Evolutionary conservation across 2,888 invertebrate species (phyloP).

Genomic region (Cinara cedri): DNA sequence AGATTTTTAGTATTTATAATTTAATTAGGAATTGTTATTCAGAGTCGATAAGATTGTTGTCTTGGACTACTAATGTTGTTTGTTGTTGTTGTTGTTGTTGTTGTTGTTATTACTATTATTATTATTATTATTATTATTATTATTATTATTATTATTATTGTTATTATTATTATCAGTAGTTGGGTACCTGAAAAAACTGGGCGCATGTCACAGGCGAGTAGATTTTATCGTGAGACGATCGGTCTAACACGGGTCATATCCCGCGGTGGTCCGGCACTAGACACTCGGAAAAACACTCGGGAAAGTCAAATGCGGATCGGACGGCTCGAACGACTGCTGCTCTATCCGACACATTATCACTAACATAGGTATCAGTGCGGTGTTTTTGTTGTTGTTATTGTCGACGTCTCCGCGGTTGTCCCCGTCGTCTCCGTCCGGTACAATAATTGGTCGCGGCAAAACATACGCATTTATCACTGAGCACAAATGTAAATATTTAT

Average conservation of each 20-base stretch:
- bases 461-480: conserved; percentile 16
- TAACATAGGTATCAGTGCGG: background rate
- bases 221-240: too few relatives aligned
- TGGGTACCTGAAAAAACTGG: conserved; percentile 36
- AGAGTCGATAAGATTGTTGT: too few relatives aligned
- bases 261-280: background rate
- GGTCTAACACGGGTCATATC: conserved; percentile 5
- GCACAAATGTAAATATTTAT: background rate
- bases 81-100: too few relatives aligned
- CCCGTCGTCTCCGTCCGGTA: too few relatives aligned
- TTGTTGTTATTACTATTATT: too few relatives aligned
- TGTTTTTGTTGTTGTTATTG: conserved; percentile 6
- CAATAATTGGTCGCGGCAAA: conserved; percentile 18
- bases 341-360: conserved; percentile 25
- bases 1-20: too few relatives aligned
- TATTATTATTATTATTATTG: background rate
- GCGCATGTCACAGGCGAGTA: conserved; percentile 27
- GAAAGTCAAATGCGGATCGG: conserved; percentile 6
- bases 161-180: background rate
- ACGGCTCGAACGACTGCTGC: background rate
- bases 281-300: background rate
- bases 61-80: too few relatives aligned
- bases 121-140: too few relatives aligned
- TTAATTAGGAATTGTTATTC: too few relatives aligned
- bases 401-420: background rate